Evolutionary conservation across 1,140 invertebrate species (phyloP).

Genomic region (Nasonia longicornis): DNA sequence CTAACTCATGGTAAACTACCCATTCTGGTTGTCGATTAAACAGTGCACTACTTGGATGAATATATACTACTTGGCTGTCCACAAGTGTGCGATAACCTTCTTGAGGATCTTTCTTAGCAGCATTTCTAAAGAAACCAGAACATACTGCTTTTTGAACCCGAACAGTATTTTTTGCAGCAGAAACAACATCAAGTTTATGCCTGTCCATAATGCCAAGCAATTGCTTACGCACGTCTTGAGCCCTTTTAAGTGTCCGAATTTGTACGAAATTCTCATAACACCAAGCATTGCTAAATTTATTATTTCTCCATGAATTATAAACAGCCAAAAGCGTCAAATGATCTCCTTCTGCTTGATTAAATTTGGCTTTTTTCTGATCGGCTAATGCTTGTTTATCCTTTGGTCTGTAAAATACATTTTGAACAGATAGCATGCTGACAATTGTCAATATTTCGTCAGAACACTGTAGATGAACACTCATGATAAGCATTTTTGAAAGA

Average conservation of each 20-base stretch:
- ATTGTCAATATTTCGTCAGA: conserved; percentile 99
- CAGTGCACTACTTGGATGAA: conserved; percentile 97
- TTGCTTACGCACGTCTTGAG: conserved; percentile 99
- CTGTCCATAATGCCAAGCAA: conserved; percentile 98
- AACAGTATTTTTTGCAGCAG: conserved; percentile 95
- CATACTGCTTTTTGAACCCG: conserved; percentile 98
- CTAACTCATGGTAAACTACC: conserved; percentile 97
- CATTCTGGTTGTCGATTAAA: conserved; percentile 99
- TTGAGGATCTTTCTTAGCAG: conserved; percentile 99
- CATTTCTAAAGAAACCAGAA: conserved; percentile 98
- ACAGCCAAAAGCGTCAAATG: conserved; percentile 98
- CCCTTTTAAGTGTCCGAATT: conserved; percentile 94
- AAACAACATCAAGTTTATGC: conserved; percentile 97
- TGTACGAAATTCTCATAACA: conserved; percentile 99
- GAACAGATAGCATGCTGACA: conserved; percentile 98
- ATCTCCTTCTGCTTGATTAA: conserved; percentile 98
- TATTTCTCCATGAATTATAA: conserved; percentile 99
- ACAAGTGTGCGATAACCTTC: conserved; percentile 98
- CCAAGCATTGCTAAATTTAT: conserved; percentile 99
- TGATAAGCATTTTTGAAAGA: conserved; percentile 99
- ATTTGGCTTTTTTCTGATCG: conserved; percentile 99
- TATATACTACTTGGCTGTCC: conserved; percentile 98
- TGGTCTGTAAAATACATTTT: conserved; percentile 98
- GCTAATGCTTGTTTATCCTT: conserved; percentile 98
- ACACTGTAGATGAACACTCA: conserved; percentile 98